Evolutionary conservation across 2,797 vertebrate genomes (phyloP).

Genomic region (Rhinichthys osculus): DNA sequence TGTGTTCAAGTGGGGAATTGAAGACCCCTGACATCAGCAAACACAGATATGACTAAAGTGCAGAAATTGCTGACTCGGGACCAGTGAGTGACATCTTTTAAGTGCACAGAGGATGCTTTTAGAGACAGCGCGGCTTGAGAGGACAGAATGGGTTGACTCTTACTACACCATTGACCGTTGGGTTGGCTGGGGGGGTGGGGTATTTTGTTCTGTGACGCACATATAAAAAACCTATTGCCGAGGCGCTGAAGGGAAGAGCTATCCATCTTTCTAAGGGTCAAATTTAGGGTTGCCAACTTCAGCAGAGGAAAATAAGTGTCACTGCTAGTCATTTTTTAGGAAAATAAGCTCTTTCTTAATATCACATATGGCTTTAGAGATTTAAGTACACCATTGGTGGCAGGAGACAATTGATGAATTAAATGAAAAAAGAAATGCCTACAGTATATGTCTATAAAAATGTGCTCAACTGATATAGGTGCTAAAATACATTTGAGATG

Average conservation of each 20-base stretch:
- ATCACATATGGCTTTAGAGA: background rate
- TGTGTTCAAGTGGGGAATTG: conserved; percentile 36
- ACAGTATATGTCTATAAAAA: conserved; percentile 16
- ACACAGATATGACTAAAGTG: conserved; percentile 47
- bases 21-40: conserved; percentile 49
- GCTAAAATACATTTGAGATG: conserved; percentile 13
- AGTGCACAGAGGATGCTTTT: conserved; percentile 39
- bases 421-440: background rate
- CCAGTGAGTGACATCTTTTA: conserved; percentile 43
- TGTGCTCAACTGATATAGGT: conserved; percentile 21
- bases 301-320: background rate
- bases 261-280: conserved; percentile 1
- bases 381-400: background rate
- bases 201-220: conserved; percentile 34
- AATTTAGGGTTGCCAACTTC: background rate
- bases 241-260: conserved; percentile 2
- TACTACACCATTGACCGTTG: conserved; percentile 6
- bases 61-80: conserved; percentile 49
- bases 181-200: background rate
- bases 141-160: conserved; percentile 6
- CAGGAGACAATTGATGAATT: background rate
- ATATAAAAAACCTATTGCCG: conserved; percentile 27
- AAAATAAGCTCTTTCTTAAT: background rate
- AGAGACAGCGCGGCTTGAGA: conserved; percentile 10
- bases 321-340: background rate